phyloP scores from a whole-genome alignment of 2,888 invertebrate genomes.

The Physocephala rufipes region DNA sequence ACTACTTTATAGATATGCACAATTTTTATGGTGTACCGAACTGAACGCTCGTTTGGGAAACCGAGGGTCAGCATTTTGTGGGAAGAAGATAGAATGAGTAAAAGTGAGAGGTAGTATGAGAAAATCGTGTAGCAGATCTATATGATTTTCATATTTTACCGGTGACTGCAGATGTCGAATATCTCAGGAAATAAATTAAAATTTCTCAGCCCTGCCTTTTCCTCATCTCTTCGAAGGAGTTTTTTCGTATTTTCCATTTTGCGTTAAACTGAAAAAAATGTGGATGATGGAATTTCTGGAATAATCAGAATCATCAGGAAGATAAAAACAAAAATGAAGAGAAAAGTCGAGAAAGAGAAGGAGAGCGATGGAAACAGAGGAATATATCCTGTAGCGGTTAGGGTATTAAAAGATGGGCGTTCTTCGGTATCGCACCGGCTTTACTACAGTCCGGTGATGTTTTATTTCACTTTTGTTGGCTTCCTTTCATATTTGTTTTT shows the following conservation, averaged over 20 bases:
- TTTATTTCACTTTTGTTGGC: no score
- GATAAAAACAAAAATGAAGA: background rate
- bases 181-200: slow-evolving; percentile 32
- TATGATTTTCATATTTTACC: slow-evolving; percentile 28
- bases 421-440: background rate
- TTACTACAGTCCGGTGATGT: background rate
- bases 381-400: background rate
- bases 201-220: slow-evolving; percentile 9
- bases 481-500: no score
- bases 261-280: slow-evolving; percentile 3
- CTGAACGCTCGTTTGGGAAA: no score
- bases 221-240: background rate
- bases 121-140: background rate
- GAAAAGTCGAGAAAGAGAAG: background rate
- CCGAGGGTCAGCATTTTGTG: no score
- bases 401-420: background rate
- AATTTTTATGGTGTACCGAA: background rate
- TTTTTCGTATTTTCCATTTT: slow-evolving; percentile 11
- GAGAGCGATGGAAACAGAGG: background rate
- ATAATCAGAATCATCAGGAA: background rate
- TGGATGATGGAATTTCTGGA: background rate
- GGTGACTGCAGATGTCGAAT: slow-evolving; percentile 31
- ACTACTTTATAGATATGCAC: background rate
- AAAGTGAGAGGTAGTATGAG: background rate
- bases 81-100: background rate